Base-by-base conservation (phyloP, 2,797 vertebrate species). In the Carcharodon carcharias region DNA sequence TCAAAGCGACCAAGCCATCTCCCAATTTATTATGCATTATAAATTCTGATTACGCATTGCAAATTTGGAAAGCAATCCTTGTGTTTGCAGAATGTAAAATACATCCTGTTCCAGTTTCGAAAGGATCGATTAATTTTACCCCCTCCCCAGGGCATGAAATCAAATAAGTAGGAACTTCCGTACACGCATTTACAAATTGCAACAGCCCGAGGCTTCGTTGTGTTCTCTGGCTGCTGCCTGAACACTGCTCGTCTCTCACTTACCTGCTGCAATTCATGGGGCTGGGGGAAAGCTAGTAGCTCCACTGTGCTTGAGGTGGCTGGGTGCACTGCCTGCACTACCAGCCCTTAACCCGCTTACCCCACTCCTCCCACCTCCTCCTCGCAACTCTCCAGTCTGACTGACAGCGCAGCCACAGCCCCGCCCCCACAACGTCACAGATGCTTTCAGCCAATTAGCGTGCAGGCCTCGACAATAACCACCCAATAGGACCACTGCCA, bases 191-290 rank as follows among this genome's bases (percentile, higher is more conserved):
- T 16, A 63, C 31, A 35, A 31, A 23, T 63, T 4, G 2, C 6
- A 93, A 65, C 7, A 65, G 0, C n/a, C 54, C 58, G 3, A 89
- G 3, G 4, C 28, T 89, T 54, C 21, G 23, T 3, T 58, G 3
- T 31, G 21, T 0, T 28, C 14, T 18, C 35, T 8, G 61, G 14
- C n/a, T 67, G 40, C 16, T 16, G 11, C 8, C 23, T 3, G 26
- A 21, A 28, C 58, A 12, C 1, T 61, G 9, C 58, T 9, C 91
- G 45, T 21, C n/a, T 26, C n/a, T 40, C 63, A 67, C 91, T 93
- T 93, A 93, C 91, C 91, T 93, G 91, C 91, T 67, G 0, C 12
- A 93, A 93, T 93, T 93, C 91, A 93, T 93, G 8, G 91, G 7
- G 91, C 61, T 23, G 91, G 61, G 63, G 63, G 0, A 5, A 40